These are phyloP conservation scores for Solen grandis DNA, from an alignment of 1,140 invertebrate genomes.

Conservation along the genomic window DNA sequence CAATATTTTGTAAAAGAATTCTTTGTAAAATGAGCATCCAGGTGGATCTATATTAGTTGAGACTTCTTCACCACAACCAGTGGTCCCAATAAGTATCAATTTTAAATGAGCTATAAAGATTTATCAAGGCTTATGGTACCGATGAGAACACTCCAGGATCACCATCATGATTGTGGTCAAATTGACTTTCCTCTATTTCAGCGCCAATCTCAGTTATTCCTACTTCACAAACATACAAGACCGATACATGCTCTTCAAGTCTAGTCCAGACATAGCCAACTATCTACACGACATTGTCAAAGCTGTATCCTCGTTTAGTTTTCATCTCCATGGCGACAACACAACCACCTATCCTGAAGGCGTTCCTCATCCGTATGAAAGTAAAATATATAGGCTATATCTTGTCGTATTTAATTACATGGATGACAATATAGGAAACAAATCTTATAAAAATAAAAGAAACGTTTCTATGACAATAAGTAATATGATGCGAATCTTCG, in stretches of 20 bases:
- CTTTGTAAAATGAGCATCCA: too few species aligned
- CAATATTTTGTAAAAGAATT: too few species aligned
- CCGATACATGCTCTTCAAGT: conserved; percentile 94
- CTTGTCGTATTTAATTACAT: neutral
- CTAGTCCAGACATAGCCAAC: conserved; percentile 89
- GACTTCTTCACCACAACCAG: too few species aligned
- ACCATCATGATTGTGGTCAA: too few species aligned
- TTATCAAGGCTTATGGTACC: too few species aligned
- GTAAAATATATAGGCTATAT: conserved; percentile 52
- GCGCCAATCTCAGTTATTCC: conserved; percentile 97
- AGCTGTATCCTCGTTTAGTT: conserved; percentile 82
- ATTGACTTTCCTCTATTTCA: too few species aligned
- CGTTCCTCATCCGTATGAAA: conserved; percentile 80
- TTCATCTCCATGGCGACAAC: conserved; percentile 79
- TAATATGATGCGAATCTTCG: too few species aligned
- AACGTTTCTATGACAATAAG: neutral
- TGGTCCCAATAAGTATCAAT: too few species aligned
- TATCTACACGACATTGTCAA: conserved; percentile 87
- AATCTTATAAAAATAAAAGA: neutral
- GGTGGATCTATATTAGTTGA: too few species aligned
- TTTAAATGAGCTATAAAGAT: too few species aligned
- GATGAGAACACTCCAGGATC: too few species aligned
- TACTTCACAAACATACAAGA: conserved; percentile 99
- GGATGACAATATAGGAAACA: neutral
- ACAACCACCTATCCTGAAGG: conserved; percentile 71